These are phyloP conservation scores for Spongilla lacustris DNA, from an alignment of 37 sponge, comb jelly and placozoan species.

Conservation along the genomic window DNA sequence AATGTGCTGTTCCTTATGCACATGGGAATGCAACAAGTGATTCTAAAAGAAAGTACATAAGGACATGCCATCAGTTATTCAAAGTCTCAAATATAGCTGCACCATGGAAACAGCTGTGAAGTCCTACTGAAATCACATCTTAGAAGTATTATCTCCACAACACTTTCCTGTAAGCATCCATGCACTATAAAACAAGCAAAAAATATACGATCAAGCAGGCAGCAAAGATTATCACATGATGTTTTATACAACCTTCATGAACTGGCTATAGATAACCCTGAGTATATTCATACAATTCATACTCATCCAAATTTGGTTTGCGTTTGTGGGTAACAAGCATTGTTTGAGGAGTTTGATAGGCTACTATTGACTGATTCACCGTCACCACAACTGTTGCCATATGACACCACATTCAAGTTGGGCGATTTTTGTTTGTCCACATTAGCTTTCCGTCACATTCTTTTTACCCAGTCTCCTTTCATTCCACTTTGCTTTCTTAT, in stretches of 20 bases:
- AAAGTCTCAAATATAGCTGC: conserved; percentile 27
- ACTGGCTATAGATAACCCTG: conserved; percentile 50
- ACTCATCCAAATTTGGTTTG: conserved; percentile 60
- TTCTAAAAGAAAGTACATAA: conserved; percentile 4
- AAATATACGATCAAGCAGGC: conserved; percentile 15
- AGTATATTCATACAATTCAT: conserved; percentile 39
- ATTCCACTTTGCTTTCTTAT: conserved; percentile 55
- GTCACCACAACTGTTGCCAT: conserved; percentile 48
- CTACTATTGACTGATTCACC: conserved; percentile 31
- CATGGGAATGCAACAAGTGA: conserved; percentile 32
- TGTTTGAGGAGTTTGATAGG: conserved; percentile 40
- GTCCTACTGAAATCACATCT: conserved; percentile 22
- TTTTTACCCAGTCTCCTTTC: conserved; percentile 39
- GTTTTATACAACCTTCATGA: conserved; percentile 62
- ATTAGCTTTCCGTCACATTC: conserved; percentile 57
- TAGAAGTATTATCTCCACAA: conserved; percentile 5
- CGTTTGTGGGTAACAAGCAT: conserved; percentile 53
- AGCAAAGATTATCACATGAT: conserved; percentile 42
- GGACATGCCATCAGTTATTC: conserved; percentile 11
- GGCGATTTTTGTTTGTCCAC: conserved; percentile 63
- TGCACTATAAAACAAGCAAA: conserved; percentile 29
- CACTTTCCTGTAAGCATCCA: conserved; percentile 13
- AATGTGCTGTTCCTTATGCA: conserved; percentile 14
- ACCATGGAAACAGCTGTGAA: conserved; percentile 17
- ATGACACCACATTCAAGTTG: conserved; percentile 67